Conservation (phyloP, 92 coral and sea anemone genomes). For the Phenganax marumi region DNA sequence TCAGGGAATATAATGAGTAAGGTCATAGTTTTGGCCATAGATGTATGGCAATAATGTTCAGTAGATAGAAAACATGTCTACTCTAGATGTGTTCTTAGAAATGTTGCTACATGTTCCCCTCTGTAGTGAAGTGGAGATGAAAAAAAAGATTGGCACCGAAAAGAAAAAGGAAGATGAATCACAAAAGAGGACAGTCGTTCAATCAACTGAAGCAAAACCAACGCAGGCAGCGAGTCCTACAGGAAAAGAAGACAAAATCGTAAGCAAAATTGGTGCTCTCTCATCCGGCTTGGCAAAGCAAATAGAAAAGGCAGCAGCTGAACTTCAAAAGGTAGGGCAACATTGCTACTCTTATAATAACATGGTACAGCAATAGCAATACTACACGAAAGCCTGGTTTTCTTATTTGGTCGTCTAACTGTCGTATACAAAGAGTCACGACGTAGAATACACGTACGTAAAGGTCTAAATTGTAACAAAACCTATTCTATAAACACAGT, state of each 20-base stretch:
- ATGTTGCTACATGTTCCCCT: neutral
- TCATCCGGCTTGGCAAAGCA: slow-evolving; percentile 2
- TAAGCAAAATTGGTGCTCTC: neutral
- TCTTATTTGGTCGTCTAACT: too few species aligned
- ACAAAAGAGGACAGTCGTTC: too few species aligned
- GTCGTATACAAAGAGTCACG: too few species aligned
- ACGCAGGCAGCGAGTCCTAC: neutral
- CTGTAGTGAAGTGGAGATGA: too few species aligned
- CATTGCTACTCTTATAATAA: neutral
- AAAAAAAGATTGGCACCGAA: neutral
- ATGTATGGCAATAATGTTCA: too few species aligned
- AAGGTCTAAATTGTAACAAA: neutral
- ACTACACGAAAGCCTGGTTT: too few species aligned
- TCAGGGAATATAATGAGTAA: too few species aligned
- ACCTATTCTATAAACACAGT: neutral
- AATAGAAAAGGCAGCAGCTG: slow-evolving; percentile 22
- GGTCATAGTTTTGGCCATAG: too few species aligned
- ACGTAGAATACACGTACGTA: too few species aligned
- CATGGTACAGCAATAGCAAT: neutral
- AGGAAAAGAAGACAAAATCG: neutral
- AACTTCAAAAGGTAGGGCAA: slow-evolving; percentile 10
- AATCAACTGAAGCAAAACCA: neutral
- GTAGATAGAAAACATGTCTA: too few species aligned
- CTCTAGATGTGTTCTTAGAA: neutral
- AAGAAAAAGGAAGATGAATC: neutral